Percentiles rank a stretch among this genome's conserved stretches.
Evolutionary conservation across 2,113 vertebrate species (phyloP).

Genomic region (Chrysemys picta): DNA sequence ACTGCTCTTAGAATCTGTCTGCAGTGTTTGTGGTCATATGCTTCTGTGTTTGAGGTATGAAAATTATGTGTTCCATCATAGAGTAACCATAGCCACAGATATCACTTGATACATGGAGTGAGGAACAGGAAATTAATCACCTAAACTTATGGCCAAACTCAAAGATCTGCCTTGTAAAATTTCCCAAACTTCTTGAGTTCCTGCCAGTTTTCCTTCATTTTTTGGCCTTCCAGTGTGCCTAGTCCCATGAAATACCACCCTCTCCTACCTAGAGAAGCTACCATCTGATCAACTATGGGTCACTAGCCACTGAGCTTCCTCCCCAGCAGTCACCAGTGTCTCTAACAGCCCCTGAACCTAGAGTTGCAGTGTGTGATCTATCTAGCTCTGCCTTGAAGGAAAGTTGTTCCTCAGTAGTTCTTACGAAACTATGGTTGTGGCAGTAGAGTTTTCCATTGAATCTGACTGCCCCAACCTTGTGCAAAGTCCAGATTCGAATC

Average conservation of each 20-base stretch:
- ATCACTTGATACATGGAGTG: constrained; percentile 80
- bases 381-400: background rate
- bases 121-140: constrained; percentile 87
- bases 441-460: background rate
- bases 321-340: background rate
- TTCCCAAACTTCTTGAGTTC: constrained; percentile 87
- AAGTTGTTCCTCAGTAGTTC: background rate
- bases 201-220: constrained; percentile 60
- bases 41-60: constrained; percentile 85
- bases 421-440: background rate
- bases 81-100: constrained; percentile 82
- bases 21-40: constrained; percentile 56
- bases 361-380: background rate
- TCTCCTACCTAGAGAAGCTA: constrained; percentile 79
- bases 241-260: constrained; percentile 82
- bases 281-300: constrained; percentile 70
- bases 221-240: constrained; percentile 79
- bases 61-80: constrained; percentile 87
- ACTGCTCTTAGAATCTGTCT: background rate
- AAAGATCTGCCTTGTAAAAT: constrained; percentile 84
- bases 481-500: background rate
- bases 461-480: background rate
- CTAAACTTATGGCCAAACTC: constrained; percentile 85
- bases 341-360: background rate
- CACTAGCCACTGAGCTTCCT: background rate